A percentile compares a stretch with the other conserved stretches of the same genome.
These are phyloP conservation scores for Sitophilus oryzae DNA, from an alignment of 1,140 invertebrate species.

Conservation along the genomic window DNA sequence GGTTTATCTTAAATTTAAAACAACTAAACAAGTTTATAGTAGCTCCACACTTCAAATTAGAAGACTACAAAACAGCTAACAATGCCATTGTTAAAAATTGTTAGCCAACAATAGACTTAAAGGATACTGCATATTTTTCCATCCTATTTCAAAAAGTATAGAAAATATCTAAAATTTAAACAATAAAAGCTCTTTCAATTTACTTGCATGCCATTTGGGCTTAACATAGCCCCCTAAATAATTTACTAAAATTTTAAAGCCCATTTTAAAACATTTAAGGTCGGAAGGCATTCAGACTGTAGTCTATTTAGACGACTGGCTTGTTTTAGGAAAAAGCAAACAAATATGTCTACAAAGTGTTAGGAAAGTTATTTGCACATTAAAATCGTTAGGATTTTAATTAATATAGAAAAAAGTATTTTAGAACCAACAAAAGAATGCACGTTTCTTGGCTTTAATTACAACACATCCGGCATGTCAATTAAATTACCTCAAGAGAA, in stretches of 20 bases:
- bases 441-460: conserved; percentile 32
- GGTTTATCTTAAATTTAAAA: too few relatives aligned
- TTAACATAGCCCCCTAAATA: conserved; percentile 15
- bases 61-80: conserved; percentile 15
- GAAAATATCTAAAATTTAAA: conserved; percentile 32
- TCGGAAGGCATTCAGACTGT: conserved; percentile 2
- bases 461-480: conserved; percentile 26
- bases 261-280: conserved; percentile 23
- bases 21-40: too few relatives aligned
- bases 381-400: conserved; percentile 29
- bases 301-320: conserved; percentile 12
- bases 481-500: conserved; percentile 8
- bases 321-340: conserved; percentile 1
- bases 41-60: conserved; percentile 23
- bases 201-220: conserved; percentile 21
- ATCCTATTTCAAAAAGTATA: conserved; percentile 20
- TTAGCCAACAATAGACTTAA: neutral
- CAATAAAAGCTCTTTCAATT: conserved; percentile 28
- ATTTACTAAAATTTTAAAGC: conserved; percentile 33
- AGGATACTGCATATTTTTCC: conserved; percentile 28
- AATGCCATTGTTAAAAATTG: neutral
- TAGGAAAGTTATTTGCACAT: conserved; percentile 10
- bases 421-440: conserved; percentile 14
- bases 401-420: conserved; percentile 24
- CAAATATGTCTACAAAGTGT: conserved; percentile 11